Base-by-base conservation (phyloP, 2,888 invertebrate species). In the Deroplatys truncata region DNA sequence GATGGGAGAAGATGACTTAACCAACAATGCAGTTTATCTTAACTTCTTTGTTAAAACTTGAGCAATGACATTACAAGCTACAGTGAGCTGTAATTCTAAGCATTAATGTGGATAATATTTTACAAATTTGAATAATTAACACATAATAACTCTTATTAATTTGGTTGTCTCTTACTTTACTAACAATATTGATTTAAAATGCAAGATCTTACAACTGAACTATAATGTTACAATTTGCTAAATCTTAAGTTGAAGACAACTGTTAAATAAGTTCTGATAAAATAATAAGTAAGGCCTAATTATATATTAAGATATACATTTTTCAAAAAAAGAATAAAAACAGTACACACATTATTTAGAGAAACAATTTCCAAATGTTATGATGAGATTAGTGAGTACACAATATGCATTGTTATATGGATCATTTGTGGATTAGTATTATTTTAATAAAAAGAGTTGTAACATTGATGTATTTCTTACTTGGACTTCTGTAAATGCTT, bases 31-130 rank as follows among this genome's bases (percentile, higher is more conserved):
- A 72, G 25, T 20, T 72, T 20, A 72, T 72, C 56, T 72, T 16
- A 72, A 72, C 56, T 82, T 87, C 87, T 83, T 87, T 87, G 87
- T 87, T 82, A 82, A 43, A 35, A 83, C 83, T 87, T 87, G 87
- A 87, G 87, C 87, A 82, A 87, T 83, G 87, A 35, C 82, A 31
- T 82, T 29, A 82, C 31, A 20, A 13, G 82, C 87, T 82, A 82
- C 87, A 87, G 82, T 28, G 28, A 87, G 28, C 83, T 28, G 56
- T 72, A 72, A 72, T 72, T 20, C 20, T 20, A 20, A 72, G 56
- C 56, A 72, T 20, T 72, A 72, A 72, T 7, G 20, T 16, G 16
- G 20, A 72, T 72, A 8, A 72, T 72, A 72, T 20, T 72, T 72
- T 25, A 72, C 56, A 72, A 20, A 25, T 72, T 72, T 72, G 56